Percentiles rank a stretch among this genome's conserved stretches.
phyloP scores from a whole-genome alignment of 2,113 vertebrate genomes.

The Anarrhichthys ocellatus region DNA sequence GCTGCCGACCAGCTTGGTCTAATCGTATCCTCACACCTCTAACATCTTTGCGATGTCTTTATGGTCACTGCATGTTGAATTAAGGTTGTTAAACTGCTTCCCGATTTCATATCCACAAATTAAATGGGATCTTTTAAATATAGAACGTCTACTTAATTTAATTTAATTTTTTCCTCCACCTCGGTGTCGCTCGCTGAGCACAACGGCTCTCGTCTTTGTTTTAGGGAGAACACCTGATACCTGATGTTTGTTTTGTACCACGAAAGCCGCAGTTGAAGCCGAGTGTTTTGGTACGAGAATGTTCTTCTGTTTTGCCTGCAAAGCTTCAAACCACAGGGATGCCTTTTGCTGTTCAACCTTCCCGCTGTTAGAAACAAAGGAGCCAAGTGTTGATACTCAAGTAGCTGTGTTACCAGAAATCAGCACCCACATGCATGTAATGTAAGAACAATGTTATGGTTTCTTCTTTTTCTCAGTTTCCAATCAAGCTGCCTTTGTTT shows the following conservation, averaged over 20 bases:
- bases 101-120: slow-evolving; percentile 79
- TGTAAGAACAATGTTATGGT: slow-evolving; percentile 15
- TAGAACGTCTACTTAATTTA: slow-evolving; percentile 12
- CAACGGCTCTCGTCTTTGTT: background rate
- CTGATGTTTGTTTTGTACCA: slow-evolving; percentile 19
- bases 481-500: slow-evolving; percentile 36
- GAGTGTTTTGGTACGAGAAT: slow-evolving; percentile 13
- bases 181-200: background rate
- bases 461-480: background rate
- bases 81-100: slow-evolving; percentile 78
- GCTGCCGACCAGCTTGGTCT: slow-evolving; percentile 42
- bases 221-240: background rate
- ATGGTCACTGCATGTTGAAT: slow-evolving; percentile 82
- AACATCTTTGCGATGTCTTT: slow-evolving; percentile 66
- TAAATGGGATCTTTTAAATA: slow-evolving; percentile 78
- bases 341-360: background rate
- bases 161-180: background rate
- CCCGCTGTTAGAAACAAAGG: background rate
- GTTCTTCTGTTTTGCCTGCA: slow-evolving; percentile 14
- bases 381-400: background rate
- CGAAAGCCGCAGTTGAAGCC: background rate
- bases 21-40: slow-evolving; percentile 57
- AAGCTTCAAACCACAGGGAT: slow-evolving; percentile 6
- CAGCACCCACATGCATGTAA: background rate
- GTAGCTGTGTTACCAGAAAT: background rate